A percentile compares a stretch with the other conserved stretches of the same genome.
Evolutionary conservation across 2,113 vertebrate genomes (phyloP).

Genomic region (Atherinomorus stipes): DNA sequence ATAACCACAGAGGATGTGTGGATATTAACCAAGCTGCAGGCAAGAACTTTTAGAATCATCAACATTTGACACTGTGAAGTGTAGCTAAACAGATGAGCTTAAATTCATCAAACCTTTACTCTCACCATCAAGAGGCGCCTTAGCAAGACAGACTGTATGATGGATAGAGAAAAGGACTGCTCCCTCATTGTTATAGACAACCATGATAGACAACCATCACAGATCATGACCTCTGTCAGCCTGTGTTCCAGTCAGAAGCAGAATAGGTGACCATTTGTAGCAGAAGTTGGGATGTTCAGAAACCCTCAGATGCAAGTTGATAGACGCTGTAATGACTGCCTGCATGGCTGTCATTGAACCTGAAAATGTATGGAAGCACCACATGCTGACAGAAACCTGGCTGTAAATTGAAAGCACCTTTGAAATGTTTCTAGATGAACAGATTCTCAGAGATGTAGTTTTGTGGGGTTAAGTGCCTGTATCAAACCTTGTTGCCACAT

Average conservation of each 20-base stretch:
- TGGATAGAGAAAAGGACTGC: slow-evolving; percentile 20
- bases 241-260: slow-evolving; percentile 53
- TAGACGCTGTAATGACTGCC: slow-evolving; percentile 53
- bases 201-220: slow-evolving; percentile 37
- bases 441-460: background rate
- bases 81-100: too few relatives aligned
- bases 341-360: slow-evolving; percentile 55
- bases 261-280: slow-evolving; percentile 46
- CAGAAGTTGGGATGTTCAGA: slow-evolving; percentile 64
- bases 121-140: too few relatives aligned
- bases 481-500: background rate
- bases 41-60: too few relatives aligned
- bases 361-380: slow-evolving; percentile 58
- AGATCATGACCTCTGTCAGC: slow-evolving; percentile 69
- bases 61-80: too few relatives aligned
- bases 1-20: too few relatives aligned
- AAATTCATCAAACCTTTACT: too few relatives aligned
- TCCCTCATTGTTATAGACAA: slow-evolving; percentile 10
- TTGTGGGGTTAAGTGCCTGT: background rate
- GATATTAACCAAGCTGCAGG: too few relatives aligned
- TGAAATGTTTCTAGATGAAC: background rate
- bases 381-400: slow-evolving; percentile 23
- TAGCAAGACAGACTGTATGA: background rate
- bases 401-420: background rate
- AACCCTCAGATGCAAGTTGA: slow-evolving; percentile 59